These are phyloP conservation scores for Microcebus jonahi DNA, from an alignment of 2,113 vertebrate species.

Conservation along the genomic window DNA sequence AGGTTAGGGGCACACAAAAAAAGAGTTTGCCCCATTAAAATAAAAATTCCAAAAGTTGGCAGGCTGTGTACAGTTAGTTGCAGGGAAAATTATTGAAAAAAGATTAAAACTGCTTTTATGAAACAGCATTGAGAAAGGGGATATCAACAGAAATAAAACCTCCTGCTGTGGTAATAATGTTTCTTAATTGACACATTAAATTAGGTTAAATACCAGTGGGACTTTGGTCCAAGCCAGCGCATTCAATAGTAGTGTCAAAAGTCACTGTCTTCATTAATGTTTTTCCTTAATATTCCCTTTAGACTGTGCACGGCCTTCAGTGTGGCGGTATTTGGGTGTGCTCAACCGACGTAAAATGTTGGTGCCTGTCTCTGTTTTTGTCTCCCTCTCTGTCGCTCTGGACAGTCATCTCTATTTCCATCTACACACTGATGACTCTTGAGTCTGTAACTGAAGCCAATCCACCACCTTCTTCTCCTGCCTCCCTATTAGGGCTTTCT, in stretches of 20 bases:
- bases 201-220: neutral
- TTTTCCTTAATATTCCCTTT: neutral
- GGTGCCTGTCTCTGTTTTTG: neutral
- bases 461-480: neutral
- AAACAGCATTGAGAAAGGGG: constrained; percentile 20
- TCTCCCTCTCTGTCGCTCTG: neutral
- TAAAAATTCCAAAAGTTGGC: constrained; percentile 34
- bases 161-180: neutral
- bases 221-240: neutral
- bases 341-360: neutral
- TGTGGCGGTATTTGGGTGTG: neutral
- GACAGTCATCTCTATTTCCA: neutral
- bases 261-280: neutral
- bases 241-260: neutral
- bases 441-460: neutral
- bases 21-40: neutral
- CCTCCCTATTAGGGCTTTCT: neutral
- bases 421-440: neutral
- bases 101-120: constrained; percentile 22
- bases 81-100: neutral
- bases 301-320: neutral
- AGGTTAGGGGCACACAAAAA: neutral
- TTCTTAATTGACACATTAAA: constrained; percentile 27
- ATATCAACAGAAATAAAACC: constrained; percentile 11
- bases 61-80: neutral